Base-by-base conservation (phyloP, 2,113 vertebrate species). In the Psilopogon haemacephalus region DNA sequence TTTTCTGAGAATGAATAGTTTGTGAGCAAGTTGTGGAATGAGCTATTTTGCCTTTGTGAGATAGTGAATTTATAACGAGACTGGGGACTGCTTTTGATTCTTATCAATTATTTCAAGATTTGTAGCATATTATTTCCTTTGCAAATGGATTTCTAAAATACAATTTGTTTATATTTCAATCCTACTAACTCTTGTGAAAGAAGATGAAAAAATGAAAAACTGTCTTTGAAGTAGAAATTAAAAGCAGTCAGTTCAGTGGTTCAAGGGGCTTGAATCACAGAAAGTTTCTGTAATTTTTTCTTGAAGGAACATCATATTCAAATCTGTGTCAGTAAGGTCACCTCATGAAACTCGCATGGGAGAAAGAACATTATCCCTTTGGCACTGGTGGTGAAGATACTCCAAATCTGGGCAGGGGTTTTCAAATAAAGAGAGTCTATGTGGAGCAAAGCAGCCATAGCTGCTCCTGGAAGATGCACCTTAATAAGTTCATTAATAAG, bases 21-120 rank as follows among this genome's bases (percentile, higher is more conserved):
- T 94, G 60, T 55, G 87, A 85, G 72, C 58, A 88, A 85, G n/a
- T 54, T 74, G 52, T 63, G 27, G 86, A 93, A 80, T 60, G 46
- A 95, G 28, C 65, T 92, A 50, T 89, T 94, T 84, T 87, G 86
- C 71, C 75, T 83, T 86, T 95, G 76, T 90, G 69, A 94, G 85
- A 83, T 44, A 32, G 70, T 77, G 89, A 91, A 95, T 95, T 96
- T 91, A 88, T 88, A 94, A 84, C 46, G 5, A 12, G 42, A 48
- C 73, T 21, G 23, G 37, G 65, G 55, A 85, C 60, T 88, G 30
- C 52, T 92, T 89, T 96, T 89, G 72, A 91, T 86, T 92, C 82
- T 91, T 95, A 95, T 94, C 60, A 92, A 81, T 91, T 88, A 82
- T 84, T 84, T 92, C 65, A 75, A 73, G 82, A 94, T 94, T 94